Conservation (phyloP, 2,113 vertebrate genomes). For the Electrona antarctica region DNA sequence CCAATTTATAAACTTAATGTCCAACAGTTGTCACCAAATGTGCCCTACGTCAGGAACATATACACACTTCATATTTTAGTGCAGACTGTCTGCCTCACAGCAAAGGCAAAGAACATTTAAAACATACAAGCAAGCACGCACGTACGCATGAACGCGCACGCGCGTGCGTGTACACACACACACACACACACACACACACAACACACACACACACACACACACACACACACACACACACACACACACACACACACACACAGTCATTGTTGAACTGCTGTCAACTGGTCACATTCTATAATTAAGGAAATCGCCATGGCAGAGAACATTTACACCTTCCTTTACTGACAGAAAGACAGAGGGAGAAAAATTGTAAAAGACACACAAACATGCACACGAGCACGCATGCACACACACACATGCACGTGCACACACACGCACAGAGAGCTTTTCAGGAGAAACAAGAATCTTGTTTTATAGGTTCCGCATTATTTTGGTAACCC, state of each 20-base stretch:
- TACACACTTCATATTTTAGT: too few relatives aligned
- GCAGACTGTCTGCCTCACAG: too few relatives aligned
- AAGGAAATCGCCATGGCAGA: neutral
- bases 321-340: neutral
- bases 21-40: too few relatives aligned
- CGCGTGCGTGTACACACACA: too few relatives aligned
- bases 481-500: conserved; percentile 61
- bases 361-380: neutral
- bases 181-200: neutral
- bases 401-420: neutral
- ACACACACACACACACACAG: neutral
- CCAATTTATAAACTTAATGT: too few relatives aligned
- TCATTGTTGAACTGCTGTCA: neutral
- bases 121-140: too few relatives aligned
- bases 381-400: conserved; percentile 18
- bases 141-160: too few relatives aligned
- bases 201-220: neutral
- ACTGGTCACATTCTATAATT: neutral
- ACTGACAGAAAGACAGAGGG: neutral
- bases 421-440: neutral
- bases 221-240: neutral
- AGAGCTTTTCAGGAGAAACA: conserved; percentile 11
- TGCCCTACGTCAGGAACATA: too few relatives aligned
- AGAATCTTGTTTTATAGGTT: conserved; percentile 47
- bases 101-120: too few relatives aligned